phyloP scores from a whole-genome alignment of 2,113 vertebrate genomes.

The Tylochromis polylepis region DNA sequence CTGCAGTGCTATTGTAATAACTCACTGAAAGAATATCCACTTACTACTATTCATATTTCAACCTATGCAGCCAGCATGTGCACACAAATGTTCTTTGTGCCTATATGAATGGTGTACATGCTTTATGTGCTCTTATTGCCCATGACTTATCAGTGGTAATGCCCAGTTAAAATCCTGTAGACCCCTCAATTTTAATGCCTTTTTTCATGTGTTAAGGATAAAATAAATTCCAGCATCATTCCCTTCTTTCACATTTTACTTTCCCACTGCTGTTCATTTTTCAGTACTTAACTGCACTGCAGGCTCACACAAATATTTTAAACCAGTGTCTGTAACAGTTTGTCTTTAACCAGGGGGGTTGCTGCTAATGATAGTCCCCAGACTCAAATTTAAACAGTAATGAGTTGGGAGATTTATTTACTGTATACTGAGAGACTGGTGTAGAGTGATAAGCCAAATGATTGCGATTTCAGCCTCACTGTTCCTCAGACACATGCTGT shows the following conservation, averaged over 20 bases:
- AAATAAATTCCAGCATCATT: neutral
- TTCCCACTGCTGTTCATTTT: slow-evolving; percentile 28
- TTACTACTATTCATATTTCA: neutral
- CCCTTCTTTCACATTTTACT: neutral
- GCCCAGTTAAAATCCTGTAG: neutral
- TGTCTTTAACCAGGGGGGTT: slow-evolving; percentile 51
- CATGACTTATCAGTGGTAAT: neutral
- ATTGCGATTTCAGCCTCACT: slow-evolving; percentile 19
- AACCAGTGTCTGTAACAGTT: slow-evolving; percentile 41
- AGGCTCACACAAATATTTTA: slow-evolving; percentile 40
- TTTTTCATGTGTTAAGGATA: neutral
- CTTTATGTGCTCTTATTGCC: neutral
- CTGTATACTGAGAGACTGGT: slow-evolving; percentile 35
- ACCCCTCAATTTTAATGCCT: neutral
- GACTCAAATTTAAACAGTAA: slow-evolving; percentile 62
- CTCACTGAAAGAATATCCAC: neutral
- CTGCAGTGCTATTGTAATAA: neutral
- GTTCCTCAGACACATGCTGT: slow-evolving; percentile 22
- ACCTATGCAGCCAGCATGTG: neutral
- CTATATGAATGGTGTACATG: neutral
- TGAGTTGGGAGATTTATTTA: slow-evolving; percentile 61
- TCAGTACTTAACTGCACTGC: slow-evolving; percentile 35
- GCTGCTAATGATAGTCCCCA: slow-evolving; percentile 60
- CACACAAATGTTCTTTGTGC: neutral
- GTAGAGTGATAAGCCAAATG: slow-evolving; percentile 43